Evolutionary conservation across 2,888 invertebrate species (phyloP), one percentile per base, ranked within the genome.

Genomic region (Amphipoea oculea): DNA sequence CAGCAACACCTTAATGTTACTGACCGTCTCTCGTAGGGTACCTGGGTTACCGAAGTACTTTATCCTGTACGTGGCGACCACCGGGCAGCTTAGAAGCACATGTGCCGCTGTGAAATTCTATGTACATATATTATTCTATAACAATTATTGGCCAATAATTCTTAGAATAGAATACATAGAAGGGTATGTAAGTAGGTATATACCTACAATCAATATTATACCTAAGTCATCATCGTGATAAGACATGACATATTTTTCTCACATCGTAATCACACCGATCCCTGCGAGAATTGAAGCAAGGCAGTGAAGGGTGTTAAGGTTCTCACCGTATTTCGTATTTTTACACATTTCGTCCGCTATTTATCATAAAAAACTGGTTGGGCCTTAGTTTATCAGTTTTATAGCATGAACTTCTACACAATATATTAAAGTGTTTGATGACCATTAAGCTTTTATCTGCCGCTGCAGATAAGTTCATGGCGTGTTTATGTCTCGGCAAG

Each of bases 401-500:
- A 89, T 89, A 83, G 83, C 81, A 88, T 85, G 85, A 90, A 88
- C 86, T 90, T 89, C 84, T 88, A 86, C 76, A 88, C 82, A 88
- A 90, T 89, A 89, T 90, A 89, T 91, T 89, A 89, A 89, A 86
- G 86, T 87, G 88, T 89, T 89, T 89, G 89, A 89, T 90, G 89
- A 88, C 89, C 89, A 90, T 89, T 86, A 91, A 82, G 89, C 73
- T 86, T 88, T 91, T 91, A 91, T 85, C 89, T 83, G 82, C 90
- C 88, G 88, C 86, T 80, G 79, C 76, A 86, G 90, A 92, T 90
- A 90, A 88, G 82, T 90, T 85, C 83, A 85, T 88, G 87, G 89
- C 89, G 84, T 91, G 92, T 91, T 89, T 86, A 87, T 85, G 92
- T 91, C 93, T 89, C 85, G 80, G 86, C 54, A 87, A 92, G 93